Evolutionary conservation across 2,113 vertebrate species (phyloP).

Genomic region (Bujurquina vittata): DNA sequence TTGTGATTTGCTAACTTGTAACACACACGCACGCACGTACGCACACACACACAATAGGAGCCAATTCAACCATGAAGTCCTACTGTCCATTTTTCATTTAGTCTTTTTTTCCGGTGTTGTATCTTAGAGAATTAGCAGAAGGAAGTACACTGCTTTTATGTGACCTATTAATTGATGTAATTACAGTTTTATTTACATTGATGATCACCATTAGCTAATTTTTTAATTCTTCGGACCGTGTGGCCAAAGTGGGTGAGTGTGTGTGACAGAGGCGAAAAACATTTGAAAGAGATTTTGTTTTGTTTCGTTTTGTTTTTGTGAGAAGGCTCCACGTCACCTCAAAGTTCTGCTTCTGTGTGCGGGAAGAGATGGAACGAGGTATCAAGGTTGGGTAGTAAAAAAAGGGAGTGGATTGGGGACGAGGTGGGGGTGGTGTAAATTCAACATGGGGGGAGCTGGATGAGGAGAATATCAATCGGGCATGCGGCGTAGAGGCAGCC

Average conservation of each 20-base stretch:
- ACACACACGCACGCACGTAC: background rate
- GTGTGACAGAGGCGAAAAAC: constrained; percentile 20
- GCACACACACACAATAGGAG: background rate
- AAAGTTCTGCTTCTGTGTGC: constrained; percentile 55
- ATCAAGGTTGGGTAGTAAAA: constrained; percentile 43
- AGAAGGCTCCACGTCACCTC: constrained; percentile 39
- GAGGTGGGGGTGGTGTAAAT: constrained; percentile 63
- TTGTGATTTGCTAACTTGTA: constrained; percentile 23
- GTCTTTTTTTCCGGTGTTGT: background rate
- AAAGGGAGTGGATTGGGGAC: constrained; percentile 18
- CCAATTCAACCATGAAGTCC: constrained; percentile 4
- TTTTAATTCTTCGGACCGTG: constrained; percentile 26
- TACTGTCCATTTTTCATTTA: background rate
- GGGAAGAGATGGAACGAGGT: constrained; percentile 48
- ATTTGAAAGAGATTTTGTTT: constrained; percentile 8
- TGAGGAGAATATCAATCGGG: constrained; percentile 81
- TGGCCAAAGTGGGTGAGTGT: constrained; percentile 35
- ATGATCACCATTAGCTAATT: constrained; percentile 55
- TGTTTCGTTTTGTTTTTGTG: background rate
- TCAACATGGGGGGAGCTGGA: constrained; percentile 64
- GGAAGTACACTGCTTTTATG: constrained; percentile 37
- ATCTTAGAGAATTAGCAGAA: constrained; percentile 31
- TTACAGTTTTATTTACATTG: constrained; percentile 66
- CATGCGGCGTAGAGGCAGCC: constrained; percentile 68
- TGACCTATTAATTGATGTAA: constrained; percentile 47